phyloP scores from a whole-genome alignment of 1,140 invertebrate genomes.

The Pogonognathellus flavescens region DNA sequence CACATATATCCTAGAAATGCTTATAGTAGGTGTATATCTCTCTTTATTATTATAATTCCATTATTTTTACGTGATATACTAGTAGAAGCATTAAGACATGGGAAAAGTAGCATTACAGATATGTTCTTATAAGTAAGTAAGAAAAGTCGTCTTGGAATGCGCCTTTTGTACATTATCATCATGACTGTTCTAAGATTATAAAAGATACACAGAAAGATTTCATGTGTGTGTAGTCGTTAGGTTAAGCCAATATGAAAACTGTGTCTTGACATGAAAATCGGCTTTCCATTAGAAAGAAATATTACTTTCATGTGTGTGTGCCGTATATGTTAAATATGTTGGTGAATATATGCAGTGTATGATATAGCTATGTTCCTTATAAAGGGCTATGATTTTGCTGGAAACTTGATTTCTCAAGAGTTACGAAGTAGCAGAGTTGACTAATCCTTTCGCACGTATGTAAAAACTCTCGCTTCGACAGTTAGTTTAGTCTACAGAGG shows the following conservation, averaged over 20 bases:
- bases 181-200: neutral
- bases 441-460: neutral
- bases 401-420: too few relatives aligned
- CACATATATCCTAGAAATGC: neutral
- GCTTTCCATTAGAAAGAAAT: conserved; percentile 45
- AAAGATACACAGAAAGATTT: neutral
- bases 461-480: neutral
- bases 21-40: neutral
- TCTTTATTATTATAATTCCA: too few relatives aligned
- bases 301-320: neutral
- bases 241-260: conserved; percentile 23
- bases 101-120: too few relatives aligned
- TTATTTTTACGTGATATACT: too few relatives aligned
- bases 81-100: too few relatives aligned
- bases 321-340: too few relatives aligned
- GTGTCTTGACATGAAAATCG: conserved; percentile 40
- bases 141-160: too few relatives aligned
- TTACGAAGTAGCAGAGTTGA: neutral
- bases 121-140: too few relatives aligned
- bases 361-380: too few relatives aligned
- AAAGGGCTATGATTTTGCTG: too few relatives aligned
- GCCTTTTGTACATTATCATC: too few relatives aligned
- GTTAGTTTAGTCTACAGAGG: neutral
- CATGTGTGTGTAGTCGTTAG: conserved; percentile 3
- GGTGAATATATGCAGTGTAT: too few relatives aligned